Evolutionary conservation across 2,888 invertebrate genomes (phyloP).

Genomic region (Dasysyrphus albostriatus): DNA sequence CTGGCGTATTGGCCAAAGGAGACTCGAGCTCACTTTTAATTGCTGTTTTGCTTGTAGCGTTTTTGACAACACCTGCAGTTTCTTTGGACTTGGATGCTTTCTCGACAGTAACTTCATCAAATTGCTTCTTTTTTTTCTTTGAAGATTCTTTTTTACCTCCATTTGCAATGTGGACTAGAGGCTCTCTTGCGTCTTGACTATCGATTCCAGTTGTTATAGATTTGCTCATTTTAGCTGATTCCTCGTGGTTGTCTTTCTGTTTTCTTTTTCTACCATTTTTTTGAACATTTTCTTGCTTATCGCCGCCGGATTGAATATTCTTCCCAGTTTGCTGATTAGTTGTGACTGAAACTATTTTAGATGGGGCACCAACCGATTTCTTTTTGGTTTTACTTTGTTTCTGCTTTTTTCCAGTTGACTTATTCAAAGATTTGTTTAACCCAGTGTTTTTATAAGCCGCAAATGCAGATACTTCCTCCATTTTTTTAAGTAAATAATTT

Average conservation of each 20-base stretch:
- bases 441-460: conserved; percentile 66
- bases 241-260: neutral
- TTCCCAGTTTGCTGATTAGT: neutral
- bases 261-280: conserved; percentile 34
- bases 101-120: neutral
- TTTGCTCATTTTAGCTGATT: neutral
- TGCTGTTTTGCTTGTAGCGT: neutral
- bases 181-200: neutral
- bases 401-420: conserved; percentile 26
- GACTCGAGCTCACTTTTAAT: conserved; percentile 38
- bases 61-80: conserved; percentile 34
- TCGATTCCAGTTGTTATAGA: neutral
- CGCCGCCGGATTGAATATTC: neutral
- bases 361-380: neutral
- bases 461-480: conserved; percentile 77
- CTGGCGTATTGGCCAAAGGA: neutral
- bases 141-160: neutral
- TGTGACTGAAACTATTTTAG: neutral
- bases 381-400: conserved; percentile 27
- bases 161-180: neutral
- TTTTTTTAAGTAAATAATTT: neutral
- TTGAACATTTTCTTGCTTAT: neutral
- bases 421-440: conserved; percentile 51
- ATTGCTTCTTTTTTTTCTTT: conserved; percentile 12
- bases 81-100: conserved; percentile 40